Percentiles rank a stretch among this genome's conserved stretches.
Evolutionary conservation across 2,113 vertebrate genomes (phyloP).

Genomic region (Ctenomys sociabilis): DNA sequence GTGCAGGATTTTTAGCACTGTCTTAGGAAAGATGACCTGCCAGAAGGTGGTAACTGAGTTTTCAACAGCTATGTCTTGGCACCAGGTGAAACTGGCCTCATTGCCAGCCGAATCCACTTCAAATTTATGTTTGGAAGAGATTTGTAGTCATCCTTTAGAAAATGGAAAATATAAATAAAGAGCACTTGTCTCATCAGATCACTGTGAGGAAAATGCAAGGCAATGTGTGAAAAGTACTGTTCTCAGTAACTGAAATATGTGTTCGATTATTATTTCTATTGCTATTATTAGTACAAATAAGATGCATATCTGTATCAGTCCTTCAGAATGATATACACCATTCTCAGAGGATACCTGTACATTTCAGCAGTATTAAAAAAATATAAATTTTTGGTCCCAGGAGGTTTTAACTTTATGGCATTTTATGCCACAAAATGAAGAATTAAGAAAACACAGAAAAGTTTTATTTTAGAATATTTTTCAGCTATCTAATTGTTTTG

Average conservation of each 20-base stretch:
- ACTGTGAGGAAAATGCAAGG: background rate
- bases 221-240: background rate
- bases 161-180: background rate
- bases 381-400: background rate
- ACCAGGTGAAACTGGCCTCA: background rate
- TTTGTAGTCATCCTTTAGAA: background rate
- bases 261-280: background rate
- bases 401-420: background rate
- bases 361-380: background rate
- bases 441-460: background rate
- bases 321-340: background rate
- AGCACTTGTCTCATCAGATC: background rate
- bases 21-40: background rate
- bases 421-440: background rate
- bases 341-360: background rate
- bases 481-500: background rate
- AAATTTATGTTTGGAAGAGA: background rate
- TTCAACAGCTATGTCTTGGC: background rate
- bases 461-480: background rate
- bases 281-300: background rate
- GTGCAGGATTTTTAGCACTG: background rate
- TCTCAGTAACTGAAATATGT: constrained; percentile 12
- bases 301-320: background rate
- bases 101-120: background rate
- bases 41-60: background rate